phyloP scores from a whole-genome alignment of 2,113 vertebrate genomes.

The Halichoerus grypus region DNA sequence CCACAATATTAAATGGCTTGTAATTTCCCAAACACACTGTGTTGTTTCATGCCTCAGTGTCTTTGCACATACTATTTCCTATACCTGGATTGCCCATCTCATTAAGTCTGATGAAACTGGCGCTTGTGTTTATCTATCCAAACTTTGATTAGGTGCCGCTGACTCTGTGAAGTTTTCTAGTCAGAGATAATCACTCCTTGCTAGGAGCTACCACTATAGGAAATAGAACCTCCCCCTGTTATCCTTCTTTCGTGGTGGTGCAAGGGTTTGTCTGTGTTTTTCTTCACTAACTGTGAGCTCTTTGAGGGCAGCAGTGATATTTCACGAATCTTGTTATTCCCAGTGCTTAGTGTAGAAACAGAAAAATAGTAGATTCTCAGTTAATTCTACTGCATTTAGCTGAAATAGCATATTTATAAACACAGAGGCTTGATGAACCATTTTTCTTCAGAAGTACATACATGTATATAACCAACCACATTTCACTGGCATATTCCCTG shows the following conservation, averaged over 20 bases:
- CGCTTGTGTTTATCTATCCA: conserved; percentile 41
- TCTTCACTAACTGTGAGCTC: background rate
- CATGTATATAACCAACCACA: too few species aligned
- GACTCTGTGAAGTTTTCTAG: conserved; percentile 16
- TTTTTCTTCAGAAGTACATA: background rate
- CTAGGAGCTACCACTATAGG: background rate
- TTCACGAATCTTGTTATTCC: background rate
- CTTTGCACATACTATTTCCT: conserved; percentile 43
- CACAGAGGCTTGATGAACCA: background rate
- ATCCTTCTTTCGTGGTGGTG: background rate
- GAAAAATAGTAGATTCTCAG: background rate
- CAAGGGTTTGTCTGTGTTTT: background rate
- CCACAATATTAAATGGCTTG: conserved; percentile 28
- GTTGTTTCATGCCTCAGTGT: conserved; percentile 63
- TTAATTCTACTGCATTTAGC: conserved; percentile 26
- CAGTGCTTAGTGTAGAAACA: background rate
- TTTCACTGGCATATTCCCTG: background rate
- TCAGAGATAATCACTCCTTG: background rate
- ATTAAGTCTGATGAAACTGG: conserved; percentile 58
- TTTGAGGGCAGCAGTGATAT: background rate
- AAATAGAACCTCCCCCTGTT: background rate
- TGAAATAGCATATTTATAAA: background rate
- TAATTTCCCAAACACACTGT: conserved; percentile 5
- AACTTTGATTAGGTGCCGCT: conserved; percentile 16
- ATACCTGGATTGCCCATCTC: conserved; percentile 32